Evolutionary conservation across 2,888 invertebrate species (phyloP).

Genomic region (Lutraria lutraria): DNA sequence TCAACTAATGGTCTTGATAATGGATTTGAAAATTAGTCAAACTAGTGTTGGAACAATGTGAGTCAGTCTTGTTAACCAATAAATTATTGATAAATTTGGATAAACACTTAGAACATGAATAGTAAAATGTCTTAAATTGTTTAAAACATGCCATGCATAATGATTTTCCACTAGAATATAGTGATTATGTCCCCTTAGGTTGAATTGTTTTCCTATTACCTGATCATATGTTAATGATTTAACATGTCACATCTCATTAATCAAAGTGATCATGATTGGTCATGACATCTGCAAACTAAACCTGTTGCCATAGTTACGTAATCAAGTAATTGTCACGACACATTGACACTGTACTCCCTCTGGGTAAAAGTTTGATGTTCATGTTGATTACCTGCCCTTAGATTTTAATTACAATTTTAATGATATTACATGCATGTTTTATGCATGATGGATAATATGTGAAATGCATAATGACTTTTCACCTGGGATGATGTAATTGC

Average conservation of each 20-base stretch:
- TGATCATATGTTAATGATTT: constrained; percentile 43
- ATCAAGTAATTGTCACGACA: constrained; percentile 47
- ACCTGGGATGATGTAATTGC: constrained; percentile 3
- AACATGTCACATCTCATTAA: constrained; percentile 42
- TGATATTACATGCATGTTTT: background rate
- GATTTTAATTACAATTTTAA: constrained; percentile 26
- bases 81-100: constrained; percentile 27
- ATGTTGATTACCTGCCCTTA: constrained; percentile 21
- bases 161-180: background rate
- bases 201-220: constrained; percentile 16
- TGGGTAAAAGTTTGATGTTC: constrained; percentile 30
- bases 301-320: constrained; percentile 49
- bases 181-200: constrained; percentile 24
- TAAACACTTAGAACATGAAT: background rate
- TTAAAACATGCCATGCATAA: constrained; percentile 39
- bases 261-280: constrained; percentile 38
- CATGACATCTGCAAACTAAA: constrained; percentile 45
- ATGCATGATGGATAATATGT: background rate
- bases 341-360: constrained; percentile 32
- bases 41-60: constrained; percentile 17
- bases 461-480: constrained; percentile 16
- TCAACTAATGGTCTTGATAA: background rate
- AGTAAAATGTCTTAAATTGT: constrained; percentile 33
- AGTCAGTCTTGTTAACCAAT: constrained; percentile 27
- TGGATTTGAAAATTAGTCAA: constrained; percentile 35